phyloP scores from a whole-genome alignment of 2,888 invertebrate species.

The Drosophila mercatorum region DNA sequence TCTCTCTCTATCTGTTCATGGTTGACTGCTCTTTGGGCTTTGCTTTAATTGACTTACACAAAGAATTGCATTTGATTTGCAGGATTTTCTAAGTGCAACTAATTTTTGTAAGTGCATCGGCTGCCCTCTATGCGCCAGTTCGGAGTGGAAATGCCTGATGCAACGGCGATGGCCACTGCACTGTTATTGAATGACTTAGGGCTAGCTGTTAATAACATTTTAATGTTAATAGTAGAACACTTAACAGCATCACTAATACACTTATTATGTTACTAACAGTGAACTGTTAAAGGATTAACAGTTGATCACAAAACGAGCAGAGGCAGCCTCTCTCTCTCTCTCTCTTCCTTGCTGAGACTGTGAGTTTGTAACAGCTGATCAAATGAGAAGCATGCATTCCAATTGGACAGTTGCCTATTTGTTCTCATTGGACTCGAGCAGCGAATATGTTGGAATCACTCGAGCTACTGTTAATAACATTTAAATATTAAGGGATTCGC shows the following conservation, averaged over 20 bases:
- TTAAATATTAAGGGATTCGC: neutral
- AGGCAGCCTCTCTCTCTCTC: neutral
- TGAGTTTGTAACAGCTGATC: too few relatives aligned
- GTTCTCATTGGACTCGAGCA: too few relatives aligned
- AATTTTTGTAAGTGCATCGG: conserved; percentile 8
- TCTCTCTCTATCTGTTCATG: conserved; percentile 5
- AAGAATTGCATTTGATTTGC: neutral
- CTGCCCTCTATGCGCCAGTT: neutral
- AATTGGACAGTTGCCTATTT: too few relatives aligned
- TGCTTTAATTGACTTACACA: conserved; percentile 13
- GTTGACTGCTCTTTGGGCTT: conserved; percentile 28
- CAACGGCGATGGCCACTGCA: neutral
- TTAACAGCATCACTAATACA: neutral
- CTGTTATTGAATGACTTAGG: neutral
- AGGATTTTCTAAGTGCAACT: neutral
- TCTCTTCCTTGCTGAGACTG: too few relatives aligned
- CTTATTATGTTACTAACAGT: neutral
- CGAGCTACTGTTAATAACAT: neutral
- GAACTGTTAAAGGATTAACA: neutral
- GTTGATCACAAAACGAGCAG: neutral
- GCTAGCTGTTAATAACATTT: neutral
- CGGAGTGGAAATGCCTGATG: neutral
- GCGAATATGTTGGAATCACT: neutral
- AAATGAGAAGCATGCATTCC: too few relatives aligned
- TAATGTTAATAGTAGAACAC: neutral